These are phyloP conservation scores for Tympanuchus pallidicinctus DNA, from an alignment of 2,113 vertebrate genomes.

Conservation along the genomic window DNA sequence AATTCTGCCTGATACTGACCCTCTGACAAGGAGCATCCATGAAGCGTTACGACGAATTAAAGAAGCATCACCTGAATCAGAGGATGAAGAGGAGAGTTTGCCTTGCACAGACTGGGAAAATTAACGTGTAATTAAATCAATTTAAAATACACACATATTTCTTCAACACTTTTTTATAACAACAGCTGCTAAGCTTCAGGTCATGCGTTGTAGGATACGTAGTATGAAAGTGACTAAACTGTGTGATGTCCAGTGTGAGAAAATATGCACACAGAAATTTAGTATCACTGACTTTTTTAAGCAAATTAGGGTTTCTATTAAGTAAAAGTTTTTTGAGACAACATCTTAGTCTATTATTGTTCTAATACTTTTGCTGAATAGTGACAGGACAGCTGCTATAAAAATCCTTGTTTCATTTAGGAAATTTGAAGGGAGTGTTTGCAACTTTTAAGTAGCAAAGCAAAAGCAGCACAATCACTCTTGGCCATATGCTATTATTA, in stretches of 20 bases:
- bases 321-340: neutral
- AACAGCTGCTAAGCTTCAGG: neutral
- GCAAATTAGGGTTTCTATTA: neutral
- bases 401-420: neutral
- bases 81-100: conserved; percentile 94
- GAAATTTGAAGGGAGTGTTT: neutral
- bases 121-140: conserved; percentile 78
- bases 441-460: neutral
- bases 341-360: neutral
- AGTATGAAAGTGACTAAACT: neutral
- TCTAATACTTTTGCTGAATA: neutral
- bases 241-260: neutral
- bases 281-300: neutral
- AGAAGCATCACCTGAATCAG: conserved; percentile 96
- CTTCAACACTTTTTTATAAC: neutral
- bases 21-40: conserved; percentile 96
- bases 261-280: neutral
- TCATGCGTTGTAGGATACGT: neutral
- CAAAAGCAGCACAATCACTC: neutral
- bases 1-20: conserved; percentile 87
- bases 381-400: neutral
- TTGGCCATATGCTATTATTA: neutral
- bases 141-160: neutral
- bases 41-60: conserved; percentile 96
- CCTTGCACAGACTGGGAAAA: conserved; percentile 96